These are phyloP conservation scores for Melipona beecheii DNA, from an alignment of 2,888 invertebrate genomes.

Conservation along the genomic window DNA sequence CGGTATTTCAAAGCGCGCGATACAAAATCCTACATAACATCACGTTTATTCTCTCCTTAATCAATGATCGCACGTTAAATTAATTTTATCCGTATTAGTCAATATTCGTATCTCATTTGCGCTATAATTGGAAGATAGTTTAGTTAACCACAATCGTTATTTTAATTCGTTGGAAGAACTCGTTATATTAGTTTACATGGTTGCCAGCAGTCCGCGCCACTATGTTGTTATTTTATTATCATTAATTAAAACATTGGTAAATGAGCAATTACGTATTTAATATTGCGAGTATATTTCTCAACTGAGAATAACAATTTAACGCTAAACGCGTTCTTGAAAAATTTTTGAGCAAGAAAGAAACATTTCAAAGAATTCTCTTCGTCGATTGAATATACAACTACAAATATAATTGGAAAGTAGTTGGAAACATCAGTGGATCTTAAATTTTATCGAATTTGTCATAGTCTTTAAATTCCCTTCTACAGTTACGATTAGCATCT, in stretches of 20 bases:
- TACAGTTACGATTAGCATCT: not conserved
- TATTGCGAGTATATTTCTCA: not conserved
- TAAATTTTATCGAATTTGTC: not conserved
- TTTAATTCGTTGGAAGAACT: not conserved
- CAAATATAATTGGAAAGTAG: not conserved
- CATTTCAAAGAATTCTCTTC: not conserved
- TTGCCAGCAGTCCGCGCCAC: slow-evolving; percentile 30
- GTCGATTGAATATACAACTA: not conserved
- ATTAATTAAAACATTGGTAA: not conserved
- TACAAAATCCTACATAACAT: too few relatives aligned
- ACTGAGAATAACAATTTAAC: not conserved
- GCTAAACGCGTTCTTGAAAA: not conserved
- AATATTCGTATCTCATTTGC: too few relatives aligned
- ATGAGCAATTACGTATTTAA: not conserved
- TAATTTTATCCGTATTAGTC: too few relatives aligned
- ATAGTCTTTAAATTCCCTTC: not conserved
- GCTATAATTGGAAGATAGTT: too few relatives aligned
- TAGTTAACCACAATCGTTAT: too few relatives aligned
- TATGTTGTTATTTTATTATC: not conserved
- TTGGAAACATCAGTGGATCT: not conserved
- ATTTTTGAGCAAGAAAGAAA: too few relatives aligned
- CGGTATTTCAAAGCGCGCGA: too few relatives aligned
- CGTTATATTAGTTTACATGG: not conserved
- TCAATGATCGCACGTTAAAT: too few relatives aligned
- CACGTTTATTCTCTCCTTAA: too few relatives aligned